phyloP scores from a whole-genome alignment of 35 echinoderm and acorn worm species.

The Amphiura filiformis region DNA sequence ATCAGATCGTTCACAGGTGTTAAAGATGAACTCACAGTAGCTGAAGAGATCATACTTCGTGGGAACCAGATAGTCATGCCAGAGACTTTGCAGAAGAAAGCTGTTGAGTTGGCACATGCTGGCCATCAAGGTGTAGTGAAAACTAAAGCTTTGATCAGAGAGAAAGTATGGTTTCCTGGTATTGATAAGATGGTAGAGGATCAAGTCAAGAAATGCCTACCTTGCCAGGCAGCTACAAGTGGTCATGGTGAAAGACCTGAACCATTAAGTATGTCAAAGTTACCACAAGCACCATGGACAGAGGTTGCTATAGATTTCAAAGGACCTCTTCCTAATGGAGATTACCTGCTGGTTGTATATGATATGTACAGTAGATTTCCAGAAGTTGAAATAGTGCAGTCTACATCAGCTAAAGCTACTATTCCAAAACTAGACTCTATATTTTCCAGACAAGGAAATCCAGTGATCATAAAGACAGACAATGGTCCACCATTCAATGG shows the following conservation, averaged over 20 bases:
- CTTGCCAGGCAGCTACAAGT: conserved; percentile 39
- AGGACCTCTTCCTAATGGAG: conserved; percentile 27
- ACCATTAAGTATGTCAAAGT: conserved; percentile 23
- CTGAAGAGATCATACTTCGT: background rate
- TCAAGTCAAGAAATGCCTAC: conserved; percentile 42
- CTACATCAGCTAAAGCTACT: conserved; percentile 52
- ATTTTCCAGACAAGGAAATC: conserved; percentile 43
- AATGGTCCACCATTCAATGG: conserved; percentile 55
- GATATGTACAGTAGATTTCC: conserved; percentile 72
- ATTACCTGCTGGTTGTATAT: conserved; percentile 57
- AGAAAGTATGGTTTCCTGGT: conserved; percentile 45
- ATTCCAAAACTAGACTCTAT: conserved; percentile 47
- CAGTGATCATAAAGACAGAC: conserved; percentile 42
- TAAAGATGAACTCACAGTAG: background rate
- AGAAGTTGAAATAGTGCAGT: conserved; percentile 49
- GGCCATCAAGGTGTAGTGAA: background rate
- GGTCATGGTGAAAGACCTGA: conserved; percentile 14
- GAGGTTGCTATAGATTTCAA: conserved; percentile 37
- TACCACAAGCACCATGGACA: conserved; percentile 27
- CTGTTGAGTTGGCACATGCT: background rate
- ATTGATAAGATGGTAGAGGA: conserved; percentile 43
- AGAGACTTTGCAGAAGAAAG: background rate
- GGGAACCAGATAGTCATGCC: background rate
- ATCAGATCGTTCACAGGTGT: background rate
- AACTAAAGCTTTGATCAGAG: conserved; percentile 22